Percentiles rank a stretch among this genome's conserved stretches.
Evolutionary conservation across 2,797 vertebrate species (phyloP).

Genomic region (Sphaeramia orbicularis): DNA sequence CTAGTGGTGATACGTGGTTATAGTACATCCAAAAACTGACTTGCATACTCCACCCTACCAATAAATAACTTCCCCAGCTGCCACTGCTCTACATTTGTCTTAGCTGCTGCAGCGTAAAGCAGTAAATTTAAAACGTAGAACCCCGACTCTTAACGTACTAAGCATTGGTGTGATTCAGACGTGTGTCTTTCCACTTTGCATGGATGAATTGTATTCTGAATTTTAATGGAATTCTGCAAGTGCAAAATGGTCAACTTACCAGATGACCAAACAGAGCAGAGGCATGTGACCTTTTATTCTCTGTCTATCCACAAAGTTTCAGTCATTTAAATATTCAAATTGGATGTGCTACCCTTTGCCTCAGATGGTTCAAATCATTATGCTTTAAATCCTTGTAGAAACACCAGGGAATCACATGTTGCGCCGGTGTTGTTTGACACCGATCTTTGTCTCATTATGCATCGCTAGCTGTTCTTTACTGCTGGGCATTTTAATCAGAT

Average conservation of each 20-base stretch:
- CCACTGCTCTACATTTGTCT: too few relatives aligned
- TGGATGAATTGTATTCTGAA: constrained; percentile 12
- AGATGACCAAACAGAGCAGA: constrained; percentile 26
- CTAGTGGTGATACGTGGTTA: too few relatives aligned
- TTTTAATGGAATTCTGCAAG: constrained; percentile 19
- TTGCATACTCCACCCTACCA: too few relatives aligned
- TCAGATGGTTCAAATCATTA: constrained; percentile 24
- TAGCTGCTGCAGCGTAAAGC: constrained; percentile 36
- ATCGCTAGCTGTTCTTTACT: constrained; percentile 24
- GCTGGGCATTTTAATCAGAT: constrained; percentile 54
- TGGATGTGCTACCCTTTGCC: constrained; percentile 16
- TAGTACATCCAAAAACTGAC: too few relatives aligned
- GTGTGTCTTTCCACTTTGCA: neutral
- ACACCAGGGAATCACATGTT: constrained; percentile 34
- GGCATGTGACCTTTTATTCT: constrained; percentile 16
- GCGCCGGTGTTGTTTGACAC: constrained; percentile 37
- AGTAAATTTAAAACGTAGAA: constrained; percentile 27
- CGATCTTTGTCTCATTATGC: constrained; percentile 58
- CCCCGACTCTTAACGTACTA: constrained; percentile 25
- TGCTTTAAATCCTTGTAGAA: constrained; percentile 23
- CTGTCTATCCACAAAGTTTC: constrained; percentile 1
- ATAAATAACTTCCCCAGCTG: too few relatives aligned
- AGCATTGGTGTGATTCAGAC: neutral
- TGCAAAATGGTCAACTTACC: constrained; percentile 21
- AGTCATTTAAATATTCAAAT: constrained; percentile 33